phyloP scores from a whole-genome alignment of 2,888 invertebrate genomes.

The Caenorhabditis plicata region DNA sequence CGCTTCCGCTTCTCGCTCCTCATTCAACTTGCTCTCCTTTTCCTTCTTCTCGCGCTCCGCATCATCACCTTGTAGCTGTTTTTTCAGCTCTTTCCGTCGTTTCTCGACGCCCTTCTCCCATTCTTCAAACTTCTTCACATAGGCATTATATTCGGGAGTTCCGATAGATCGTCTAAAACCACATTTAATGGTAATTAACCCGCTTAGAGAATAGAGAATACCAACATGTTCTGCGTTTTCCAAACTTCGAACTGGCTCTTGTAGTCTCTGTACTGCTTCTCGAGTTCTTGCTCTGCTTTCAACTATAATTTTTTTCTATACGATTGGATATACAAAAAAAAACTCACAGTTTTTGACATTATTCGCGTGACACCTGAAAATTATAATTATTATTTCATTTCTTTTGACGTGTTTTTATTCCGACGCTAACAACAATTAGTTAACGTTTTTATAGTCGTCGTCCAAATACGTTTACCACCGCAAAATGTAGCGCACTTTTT shows the following conservation, averaged over 20 bases:
- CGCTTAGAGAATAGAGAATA: slow-evolving; percentile 5
- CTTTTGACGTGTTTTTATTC: background rate
- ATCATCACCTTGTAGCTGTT: slow-evolving; percentile 22
- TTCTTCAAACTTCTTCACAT: slow-evolving; percentile 60
- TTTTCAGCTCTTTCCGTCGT: slow-evolving; percentile 46
- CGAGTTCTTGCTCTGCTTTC: slow-evolving; percentile 56
- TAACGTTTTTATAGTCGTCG: too few species aligned
- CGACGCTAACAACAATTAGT: too few species aligned
- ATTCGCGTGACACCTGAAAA: background rate
- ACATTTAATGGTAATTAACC: background rate
- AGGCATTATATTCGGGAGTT: slow-evolving; percentile 59
- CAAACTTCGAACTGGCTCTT: slow-evolving; percentile 61
- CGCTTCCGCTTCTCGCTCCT: slow-evolving; percentile 31
- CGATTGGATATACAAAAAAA: background rate
- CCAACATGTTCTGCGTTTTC: slow-evolving; percentile 61
- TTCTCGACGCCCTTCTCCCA: slow-evolving; percentile 64
- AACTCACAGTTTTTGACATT: background rate
- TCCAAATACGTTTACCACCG: too few species aligned
- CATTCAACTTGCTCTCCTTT: slow-evolving; percentile 2
- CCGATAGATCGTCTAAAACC: slow-evolving; percentile 53
- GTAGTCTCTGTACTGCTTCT: slow-evolving; percentile 62
- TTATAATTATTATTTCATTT: background rate
- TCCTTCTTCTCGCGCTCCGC: background rate
- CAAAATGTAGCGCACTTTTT: too few species aligned
- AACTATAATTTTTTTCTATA: background rate